phyloP scores from a whole-genome alignment of 2,888 invertebrate genomes.

The Nematopogon swammerdamellus region DNA sequence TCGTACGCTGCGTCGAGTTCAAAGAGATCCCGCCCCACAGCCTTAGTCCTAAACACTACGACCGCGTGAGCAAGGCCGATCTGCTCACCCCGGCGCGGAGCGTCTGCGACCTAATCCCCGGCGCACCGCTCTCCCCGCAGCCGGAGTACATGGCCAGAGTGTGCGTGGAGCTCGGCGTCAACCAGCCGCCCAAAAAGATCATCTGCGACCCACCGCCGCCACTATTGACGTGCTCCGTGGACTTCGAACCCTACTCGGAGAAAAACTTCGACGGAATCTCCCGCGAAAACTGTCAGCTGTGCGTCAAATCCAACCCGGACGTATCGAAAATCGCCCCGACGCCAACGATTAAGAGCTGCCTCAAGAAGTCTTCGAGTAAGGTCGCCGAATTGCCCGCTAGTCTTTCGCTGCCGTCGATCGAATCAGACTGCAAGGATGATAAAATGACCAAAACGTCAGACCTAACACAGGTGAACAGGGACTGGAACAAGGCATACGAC shows the following conservation, averaged over 20 bases:
- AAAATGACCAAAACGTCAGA: constrained; percentile 29
- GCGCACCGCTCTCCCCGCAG: constrained; percentile 13
- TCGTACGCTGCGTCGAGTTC: constrained; percentile 47
- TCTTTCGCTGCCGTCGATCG: constrained; percentile 36
- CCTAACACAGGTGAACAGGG: constrained; percentile 34
- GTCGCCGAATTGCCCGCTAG: constrained; percentile 34
- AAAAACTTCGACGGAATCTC: constrained; percentile 29
- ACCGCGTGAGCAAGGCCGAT: constrained; percentile 22
- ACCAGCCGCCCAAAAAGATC: constrained; percentile 20
- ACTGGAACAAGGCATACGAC: constrained; percentile 37
- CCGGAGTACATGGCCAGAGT: constrained; percentile 42
- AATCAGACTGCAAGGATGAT: constrained; percentile 26
- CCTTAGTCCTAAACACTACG: constrained; percentile 19
- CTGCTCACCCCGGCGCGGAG: constrained; percentile 22
- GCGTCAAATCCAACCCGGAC: constrained; percentile 40
- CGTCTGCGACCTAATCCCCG: constrained; percentile 13
- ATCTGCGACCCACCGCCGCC: constrained; percentile 18
- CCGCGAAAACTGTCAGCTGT: constrained; percentile 36
- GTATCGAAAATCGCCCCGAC: constrained; percentile 20
- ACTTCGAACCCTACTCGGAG: constrained; percentile 32
- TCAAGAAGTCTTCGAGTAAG: constrained; percentile 12
- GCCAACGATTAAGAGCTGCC: constrained; percentile 30
- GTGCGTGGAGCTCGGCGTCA: constrained; percentile 53
- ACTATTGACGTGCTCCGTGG: constrained; percentile 30
- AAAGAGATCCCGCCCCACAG: constrained; percentile 20